A percentile compares a stretch with the other conserved stretches of the same genome.
Evolutionary conservation across 1,140 invertebrate genomes (phyloP).

Genomic region (Nasonia giraulti): DNA sequence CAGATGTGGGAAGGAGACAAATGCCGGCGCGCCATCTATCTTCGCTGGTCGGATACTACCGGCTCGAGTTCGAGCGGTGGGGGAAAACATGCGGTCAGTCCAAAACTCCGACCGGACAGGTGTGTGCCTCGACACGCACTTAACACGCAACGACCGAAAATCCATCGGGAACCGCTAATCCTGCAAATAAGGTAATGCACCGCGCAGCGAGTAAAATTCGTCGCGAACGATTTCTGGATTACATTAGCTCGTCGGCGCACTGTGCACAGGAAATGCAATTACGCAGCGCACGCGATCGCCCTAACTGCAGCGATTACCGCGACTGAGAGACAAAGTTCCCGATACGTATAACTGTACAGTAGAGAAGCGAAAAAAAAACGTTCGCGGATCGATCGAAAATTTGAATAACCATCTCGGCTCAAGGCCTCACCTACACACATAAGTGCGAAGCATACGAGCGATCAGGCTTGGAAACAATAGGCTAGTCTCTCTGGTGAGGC

Average conservation of each 20-base stretch:
- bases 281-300: slow-evolving; percentile 59
- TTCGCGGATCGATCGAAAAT: not conserved
- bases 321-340: not conserved
- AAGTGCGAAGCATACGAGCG: no score
- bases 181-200: no score
- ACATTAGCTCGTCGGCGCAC: slow-evolving; percentile 52
- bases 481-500: not conserved
- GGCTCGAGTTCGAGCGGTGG: no score
- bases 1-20: no score
- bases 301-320: slow-evolving; percentile 7
- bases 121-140: not conserved
- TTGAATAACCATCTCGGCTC: not conserved
- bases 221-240: slow-evolving; percentile 37
- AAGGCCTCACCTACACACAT: no score
- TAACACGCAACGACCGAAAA: not conserved
- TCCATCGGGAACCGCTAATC: no score
- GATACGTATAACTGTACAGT: not conserved
- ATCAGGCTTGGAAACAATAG: not conserved
- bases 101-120: not conserved
- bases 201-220: slow-evolving; percentile 27
- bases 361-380: not conserved
- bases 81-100: no score
- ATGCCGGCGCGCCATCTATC: no score
- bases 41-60: not conserved
- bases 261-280: slow-evolving; percentile 58